Base-by-base conservation (phyloP, 2,113 vertebrate genomes). In the Craseonycteris thonglongyai region DNA sequence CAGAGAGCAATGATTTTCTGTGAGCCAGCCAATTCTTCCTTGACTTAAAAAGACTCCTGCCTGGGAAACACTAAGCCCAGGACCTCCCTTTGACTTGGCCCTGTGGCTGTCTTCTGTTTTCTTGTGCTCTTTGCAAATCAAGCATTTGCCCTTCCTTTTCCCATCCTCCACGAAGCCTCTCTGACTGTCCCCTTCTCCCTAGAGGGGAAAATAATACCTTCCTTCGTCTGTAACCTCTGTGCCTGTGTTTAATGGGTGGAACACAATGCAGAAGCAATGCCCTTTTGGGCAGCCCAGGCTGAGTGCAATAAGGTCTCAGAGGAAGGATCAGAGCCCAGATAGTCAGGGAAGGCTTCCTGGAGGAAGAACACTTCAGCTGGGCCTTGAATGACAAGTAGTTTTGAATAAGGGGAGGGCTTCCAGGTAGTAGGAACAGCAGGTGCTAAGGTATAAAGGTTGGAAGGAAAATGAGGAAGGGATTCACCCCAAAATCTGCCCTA, bases 301-400 rank as follows among this genome's bases (percentile, higher is more conserved):
- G 35, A 75, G 79, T 10, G 4, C 11, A 0, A 1, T 40, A 10
- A 63, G 63, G 33, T 78, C 38, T 69, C 68, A 26, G 84, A 66
- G 69, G 30, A 49, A 26, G 24, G 24, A 6, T 51, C 72, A n/a
- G 22, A 79, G 56, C 2, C 61, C 54, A 2, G 26, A 12, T 45
- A 35, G 86, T 75, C 42, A 86, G 45, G 63, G 79, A 85, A 58
- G 58, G 47, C 91, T 97, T 88, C 72, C 49, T 86, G 78, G 89
- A 85, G 61, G 66, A 89, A 61, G 79, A 74, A 26, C 14, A 10
- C 40, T 28, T 88, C 3, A n/a, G 6, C 21, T 45, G 59, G 35
- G 30, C 33, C 66, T 88, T 56, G 80, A 80, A 35, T 75, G 72
- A 76, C n/a, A 47, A 63, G 35, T 63, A 54, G 78, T n/a, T 82